Evolutionary conservation across 2,888 invertebrate genomes (phyloP), one percentile per base, ranked within the genome.

Genomic region (Caenorhabditis wallacei): DNA sequence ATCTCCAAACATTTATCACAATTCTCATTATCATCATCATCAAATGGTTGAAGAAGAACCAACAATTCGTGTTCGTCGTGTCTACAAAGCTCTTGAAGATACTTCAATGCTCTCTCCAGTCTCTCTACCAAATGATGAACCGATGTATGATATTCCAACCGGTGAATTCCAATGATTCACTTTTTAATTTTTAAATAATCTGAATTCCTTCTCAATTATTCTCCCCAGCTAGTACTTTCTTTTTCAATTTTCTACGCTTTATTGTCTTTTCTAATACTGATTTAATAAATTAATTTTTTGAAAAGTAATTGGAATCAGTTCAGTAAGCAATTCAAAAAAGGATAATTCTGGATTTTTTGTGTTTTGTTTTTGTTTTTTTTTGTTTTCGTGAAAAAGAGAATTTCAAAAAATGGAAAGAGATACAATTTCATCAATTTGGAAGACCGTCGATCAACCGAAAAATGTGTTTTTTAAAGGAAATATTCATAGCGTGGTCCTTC

Each of bases 81-180:
- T 82, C 37, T 79, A 79, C 53, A 71, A 71, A 22, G 70, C 79
- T 5, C 64, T 71, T 22, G 79, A 79, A 24, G 70, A 79, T 56
- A 78, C 78, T 18, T 78, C 78, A 18, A 69, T 78, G 78, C 63
- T 78, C 48, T 78, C 78, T 11, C 78, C 76, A 22, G 18, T 76
- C n/a, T 76, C 76, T 8, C 4, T 76, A 20, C 35, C 68, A 22
- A 30, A 13, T 24, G 76, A 68, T 59, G 78, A 69, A 57, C 56
- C 35, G 40, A 46, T 72, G 63, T 74, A 74, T 30, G 74, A 74
- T 74, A 64, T 74, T 48, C 68, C 66, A 30, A 61, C 46, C 16
- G 70, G 70, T 66, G 48, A 54, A 30, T 40, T 56, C 20, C 11
- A 63, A 64, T 74, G 20, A 30, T 26, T 43, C 43, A 37, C 8